These are phyloP conservation scores for Aldabrachelys gigantea DNA, from an alignment of 2,113 vertebrate genomes.

Conservation along the genomic window DNA sequence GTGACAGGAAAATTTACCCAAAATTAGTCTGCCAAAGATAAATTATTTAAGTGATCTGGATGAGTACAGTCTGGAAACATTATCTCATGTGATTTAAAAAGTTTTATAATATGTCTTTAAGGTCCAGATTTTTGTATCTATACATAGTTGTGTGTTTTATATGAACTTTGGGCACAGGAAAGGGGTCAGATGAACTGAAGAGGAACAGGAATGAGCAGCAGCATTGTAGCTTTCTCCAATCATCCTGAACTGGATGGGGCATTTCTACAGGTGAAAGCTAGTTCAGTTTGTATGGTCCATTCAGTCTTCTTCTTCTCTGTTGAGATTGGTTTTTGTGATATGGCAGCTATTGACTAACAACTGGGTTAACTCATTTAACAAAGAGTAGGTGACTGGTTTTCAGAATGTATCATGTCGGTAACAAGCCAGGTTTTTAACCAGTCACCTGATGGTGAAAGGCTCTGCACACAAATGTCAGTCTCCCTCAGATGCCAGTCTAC, in stretches of 20 bases:
- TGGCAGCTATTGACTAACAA: background rate
- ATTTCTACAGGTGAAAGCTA: accelerated
- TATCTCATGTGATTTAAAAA: background rate
- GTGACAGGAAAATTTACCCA: too few relatives aligned
- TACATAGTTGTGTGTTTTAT: background rate
- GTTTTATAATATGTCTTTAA: background rate
- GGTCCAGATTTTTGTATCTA: background rate
- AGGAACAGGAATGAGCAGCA: background rate
- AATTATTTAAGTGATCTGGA: background rate
- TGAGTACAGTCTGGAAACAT: background rate
- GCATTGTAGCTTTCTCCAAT: background rate
- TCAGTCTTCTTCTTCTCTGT: background rate
- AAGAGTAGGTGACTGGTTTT: background rate
- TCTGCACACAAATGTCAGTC: conserved; percentile 22
- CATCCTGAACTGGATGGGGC: background rate
- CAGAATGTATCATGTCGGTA: background rate
- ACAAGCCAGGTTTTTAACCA: background rate
- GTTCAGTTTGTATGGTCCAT: background rate
- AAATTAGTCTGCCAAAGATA: background rate
- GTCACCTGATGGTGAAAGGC: conserved; percentile 2
- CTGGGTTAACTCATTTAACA: background rate
- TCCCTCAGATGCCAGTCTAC: background rate
- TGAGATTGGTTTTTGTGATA: background rate
- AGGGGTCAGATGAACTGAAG: background rate
- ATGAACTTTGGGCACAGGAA: background rate